Base-by-base conservation (phyloP, 2,888 invertebrate species). In the Brachycybe producta region DNA sequence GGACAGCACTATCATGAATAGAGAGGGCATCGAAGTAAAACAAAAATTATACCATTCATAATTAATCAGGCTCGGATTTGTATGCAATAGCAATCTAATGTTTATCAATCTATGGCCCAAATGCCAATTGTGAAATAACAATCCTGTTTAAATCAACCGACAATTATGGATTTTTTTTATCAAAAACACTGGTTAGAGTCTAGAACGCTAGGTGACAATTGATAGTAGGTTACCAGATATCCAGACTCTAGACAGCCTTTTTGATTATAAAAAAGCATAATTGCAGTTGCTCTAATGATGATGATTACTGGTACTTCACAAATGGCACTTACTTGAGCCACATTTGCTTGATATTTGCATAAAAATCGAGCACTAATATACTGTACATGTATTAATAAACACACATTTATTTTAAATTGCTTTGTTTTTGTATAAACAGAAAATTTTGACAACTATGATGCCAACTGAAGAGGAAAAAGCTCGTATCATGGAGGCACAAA, bases 1-100 rank as follows among this genome's bases (percentile, higher is more conserved):
- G 94, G 98, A 99, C 67, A 86, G 88, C 1, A 88, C 94, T 1
- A 91, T 98, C 41, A 87, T 99, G 70, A 98, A 94, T 59, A 76
- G 94, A 59, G 98, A 99, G 70, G 94, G 94, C 24, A 94, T 97
- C 58, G 95, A 95, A 72, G 78, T 78, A 61, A 61, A 58, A 36
- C 44, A 26, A 15, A 15, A 41, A 32, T 39, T 52, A 13, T 39
- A 35, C 35, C 15, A 38, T 13, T 27, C 34, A 15, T 17, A 11
- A 24, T 32, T 36, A 11, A 32, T 3, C 13, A 27, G 13, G 28
- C 26, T 49, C 17, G 3, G n/a, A 49, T 32, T 42, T 28, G 13
- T 11, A 41, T 5, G 8, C 13, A 15, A 17, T 11, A 11, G n/a
- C 32, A 32, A 32, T 32, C n/a, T 19, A 32, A 11, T n/a, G n/a